Base-by-base conservation (phyloP, 2,888 invertebrate species). In the Auanema sp. region DNA sequence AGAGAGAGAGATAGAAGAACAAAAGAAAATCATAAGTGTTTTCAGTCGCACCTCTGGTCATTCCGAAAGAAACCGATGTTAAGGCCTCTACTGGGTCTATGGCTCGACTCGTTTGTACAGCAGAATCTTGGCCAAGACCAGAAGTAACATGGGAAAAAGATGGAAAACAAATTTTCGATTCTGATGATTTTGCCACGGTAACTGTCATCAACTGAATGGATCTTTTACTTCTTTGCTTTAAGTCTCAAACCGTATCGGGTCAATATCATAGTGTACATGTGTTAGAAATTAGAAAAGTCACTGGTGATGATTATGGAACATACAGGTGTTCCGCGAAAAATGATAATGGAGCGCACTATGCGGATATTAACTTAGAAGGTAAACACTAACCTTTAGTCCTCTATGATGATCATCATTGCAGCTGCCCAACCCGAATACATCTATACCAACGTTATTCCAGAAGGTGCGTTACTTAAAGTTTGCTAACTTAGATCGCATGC, bases 91-190 rank as follows among this genome's bases (percentile, higher is more conserved):
- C 66, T 11, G 77, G 75, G 16, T 40, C 69, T 11, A 66, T 72
- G 57, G 66, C 72, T 0, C 54, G 72, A 16, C 61, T 74, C 57
- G 72, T 70, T 23, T 72, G 80, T 64, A 78, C 72, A 4, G 78
- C 79, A 23, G 80, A 83, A 66, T 76, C 82, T 2, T 83, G 83
- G 83, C 83, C 83, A 2, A 57, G 81, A 43, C 77, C 82, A 1
- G 69, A 77, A 23, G 74, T 83, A 50, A 68, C 60, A 10, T 83
- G 83, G 83, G 66, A 77, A 24, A 73, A 71, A 51, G 74, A 82
- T 44, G 81, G 79, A 18, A 64, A 69, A 12, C 72, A 71, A 23
- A 58, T 82, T 11, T 78, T 69, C 66, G 80, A 81, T 57, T 71
- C 68, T 10, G 71, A 75, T 24, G 71, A 76, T 23, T 78, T 72